Evolutionary conservation across 2,113 vertebrate species (phyloP).

Genomic region (Rhinoptilus africanus): DNA sequence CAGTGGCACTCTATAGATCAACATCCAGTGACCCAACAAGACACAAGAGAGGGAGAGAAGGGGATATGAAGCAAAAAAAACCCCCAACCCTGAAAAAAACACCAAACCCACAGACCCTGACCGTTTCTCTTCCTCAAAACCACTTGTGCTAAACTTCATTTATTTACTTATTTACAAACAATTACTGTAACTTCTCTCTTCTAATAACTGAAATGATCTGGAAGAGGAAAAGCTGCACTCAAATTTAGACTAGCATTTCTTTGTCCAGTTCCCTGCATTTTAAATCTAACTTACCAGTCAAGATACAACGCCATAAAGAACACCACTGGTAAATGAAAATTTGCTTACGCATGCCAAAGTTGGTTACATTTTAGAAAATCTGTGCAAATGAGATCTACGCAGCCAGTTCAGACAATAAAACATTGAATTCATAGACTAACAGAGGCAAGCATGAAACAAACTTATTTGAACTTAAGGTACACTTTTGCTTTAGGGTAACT

Average conservation of each 20-base stretch:
- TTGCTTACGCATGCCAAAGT: not conserved
- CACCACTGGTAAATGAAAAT: not conserved
- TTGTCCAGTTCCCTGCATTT: not conserved
- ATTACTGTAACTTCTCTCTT: not conserved
- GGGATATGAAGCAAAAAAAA: not conserved
- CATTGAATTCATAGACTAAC: not conserved
- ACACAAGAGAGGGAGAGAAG: not conserved
- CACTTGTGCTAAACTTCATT: not conserved
- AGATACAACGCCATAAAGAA: not conserved
- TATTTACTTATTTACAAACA: not conserved
- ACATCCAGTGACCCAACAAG: not conserved
- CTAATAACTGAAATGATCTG: not conserved
- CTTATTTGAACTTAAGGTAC: not conserved
- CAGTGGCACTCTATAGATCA: constrained; percentile 86
- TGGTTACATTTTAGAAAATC: not conserved
- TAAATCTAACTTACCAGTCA: not conserved
- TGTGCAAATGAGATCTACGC: not conserved
- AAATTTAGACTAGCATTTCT: not conserved
- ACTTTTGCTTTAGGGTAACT: not conserved
- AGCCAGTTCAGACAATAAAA: not conserved
- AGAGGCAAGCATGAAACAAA: not conserved
- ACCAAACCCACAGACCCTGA: not conserved
- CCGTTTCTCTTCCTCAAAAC: not conserved
- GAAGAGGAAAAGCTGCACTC: not conserved
- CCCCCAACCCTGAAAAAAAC: not conserved